phyloP scores from a whole-genome alignment of 2,888 invertebrate genomes.

The Encarsia formosa region DNA sequence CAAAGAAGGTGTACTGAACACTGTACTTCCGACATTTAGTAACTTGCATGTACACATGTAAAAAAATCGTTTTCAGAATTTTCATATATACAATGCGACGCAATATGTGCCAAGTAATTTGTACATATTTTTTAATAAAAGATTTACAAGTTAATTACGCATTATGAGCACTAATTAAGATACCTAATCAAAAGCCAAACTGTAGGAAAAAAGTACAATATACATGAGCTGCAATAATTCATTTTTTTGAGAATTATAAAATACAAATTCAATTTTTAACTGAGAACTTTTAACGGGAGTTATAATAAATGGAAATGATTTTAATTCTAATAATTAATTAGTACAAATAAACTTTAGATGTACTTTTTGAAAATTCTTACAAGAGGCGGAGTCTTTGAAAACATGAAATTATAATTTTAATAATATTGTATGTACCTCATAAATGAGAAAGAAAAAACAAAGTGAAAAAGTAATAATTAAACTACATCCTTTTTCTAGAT shows the following conservation, averaged over 20 bases:
- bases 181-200: no score
- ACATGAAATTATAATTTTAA: constrained; percentile 16
- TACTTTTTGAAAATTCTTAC: constrained; percentile 13
- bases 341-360: constrained; percentile 23
- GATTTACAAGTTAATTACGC: constrained; percentile 16
- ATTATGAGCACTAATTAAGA: no score
- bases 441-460: constrained; percentile 3
- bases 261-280: no score
- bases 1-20: constrained; percentile 14
- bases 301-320: neutral
- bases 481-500: constrained; percentile 5
- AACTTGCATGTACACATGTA: constrained; percentile 18
- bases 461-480: constrained; percentile 3
- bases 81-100: constrained; percentile 21
- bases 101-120: constrained; percentile 31
- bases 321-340: neutral
- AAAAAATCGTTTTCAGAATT: constrained; percentile 24
- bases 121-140: constrained; percentile 29
- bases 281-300: constrained; percentile 16
- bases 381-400: constrained; percentile 18
- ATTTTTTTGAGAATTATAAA: no score
- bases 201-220: no score
- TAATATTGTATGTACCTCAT: constrained; percentile 1
- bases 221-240: no score
- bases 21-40: constrained; percentile 18